Evolutionary conservation across 2,797 vertebrate species (phyloP).

Genomic region (Neolamprologus multifasciatus): DNA sequence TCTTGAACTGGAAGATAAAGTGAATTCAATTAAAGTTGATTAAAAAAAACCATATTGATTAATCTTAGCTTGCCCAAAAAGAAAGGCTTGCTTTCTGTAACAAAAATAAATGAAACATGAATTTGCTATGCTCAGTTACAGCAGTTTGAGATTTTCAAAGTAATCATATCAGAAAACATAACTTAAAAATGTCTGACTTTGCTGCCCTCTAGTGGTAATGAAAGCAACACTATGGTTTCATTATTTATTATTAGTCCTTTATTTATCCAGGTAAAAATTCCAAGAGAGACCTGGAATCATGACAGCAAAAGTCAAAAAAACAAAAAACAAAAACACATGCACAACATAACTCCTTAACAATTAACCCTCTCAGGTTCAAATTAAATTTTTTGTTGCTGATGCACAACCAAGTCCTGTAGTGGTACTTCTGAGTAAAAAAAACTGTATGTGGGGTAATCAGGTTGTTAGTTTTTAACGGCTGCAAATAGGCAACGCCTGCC

Average conservation of each 20-base stretch:
- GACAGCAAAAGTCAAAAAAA: not conserved
- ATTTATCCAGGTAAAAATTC: not conserved
- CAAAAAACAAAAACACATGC: not conserved
- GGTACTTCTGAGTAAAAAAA: not conserved
- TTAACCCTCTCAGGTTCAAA: not conserved
- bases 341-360: not conserved
- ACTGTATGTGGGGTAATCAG: not conserved
- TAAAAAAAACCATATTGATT: not conserved
- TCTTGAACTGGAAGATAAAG: not conserved
- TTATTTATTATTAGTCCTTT: not conserved
- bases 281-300: not conserved
- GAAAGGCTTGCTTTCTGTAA: not conserved
- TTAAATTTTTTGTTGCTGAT: not conserved
- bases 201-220: not conserved
- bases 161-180: not conserved
- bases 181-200: not conserved
- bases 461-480: rapidly evolving
- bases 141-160: not conserved
- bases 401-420: not conserved
- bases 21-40: not conserved
- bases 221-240: not conserved
- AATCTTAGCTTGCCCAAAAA: not conserved
- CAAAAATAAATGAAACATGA: not conserved
- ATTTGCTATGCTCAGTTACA: not conserved
- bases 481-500: not conserved